Base-by-base conservation (phyloP, 2,797 vertebrate genomes). In the Eulemur albifrons region DNA sequence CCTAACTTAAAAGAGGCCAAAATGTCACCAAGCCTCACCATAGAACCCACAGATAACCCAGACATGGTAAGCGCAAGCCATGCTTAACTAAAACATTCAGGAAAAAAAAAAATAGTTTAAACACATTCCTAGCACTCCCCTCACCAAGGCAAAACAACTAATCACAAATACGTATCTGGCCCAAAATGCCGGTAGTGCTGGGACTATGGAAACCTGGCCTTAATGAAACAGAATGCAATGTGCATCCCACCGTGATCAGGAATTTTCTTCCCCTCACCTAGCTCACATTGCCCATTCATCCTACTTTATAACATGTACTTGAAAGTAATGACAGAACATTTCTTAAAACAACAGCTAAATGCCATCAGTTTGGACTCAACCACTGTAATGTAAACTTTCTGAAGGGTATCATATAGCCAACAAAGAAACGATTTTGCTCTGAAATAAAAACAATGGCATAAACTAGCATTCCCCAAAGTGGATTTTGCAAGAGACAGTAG, bases 221-320 rank as follows among this genome's bases (percentile, higher is more conserved):
- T 35, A 65, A 57, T 2, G 23, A 45, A 52, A 35, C 30, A 35
- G 15, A 67, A 75, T 0, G 4, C 25, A 27, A 1, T 0, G 43
- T 12, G 27, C 54, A 38, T n/a, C 57, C 59, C 1, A 35, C 3
- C 1, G 1, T 6, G n/a, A 35, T 15, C 1, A 21, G 1, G 27
- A 23, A 75, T 59, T 67, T 83, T 50, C 43, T 82, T 20, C 35
- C 63, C 38, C 23, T 25, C 40, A 45, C 38, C 18, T 10, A 87
- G 40, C 18, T 67, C 63, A 61, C 14, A 0, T 0, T 30, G 35
- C 40, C 70, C 63, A 35, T n/a, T 4, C 17, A 25, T 32, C 50
- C 76, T 54, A 91, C 57, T 89, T 30, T 30, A 43, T 8, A 40
- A 14, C 54, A 61, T 0, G 38, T 20, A 48, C 52, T 84, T 80